These are phyloP conservation scores for Tenthredo notha DNA, from an alignment of 2,888 invertebrate species.

Conservation along the genomic window DNA sequence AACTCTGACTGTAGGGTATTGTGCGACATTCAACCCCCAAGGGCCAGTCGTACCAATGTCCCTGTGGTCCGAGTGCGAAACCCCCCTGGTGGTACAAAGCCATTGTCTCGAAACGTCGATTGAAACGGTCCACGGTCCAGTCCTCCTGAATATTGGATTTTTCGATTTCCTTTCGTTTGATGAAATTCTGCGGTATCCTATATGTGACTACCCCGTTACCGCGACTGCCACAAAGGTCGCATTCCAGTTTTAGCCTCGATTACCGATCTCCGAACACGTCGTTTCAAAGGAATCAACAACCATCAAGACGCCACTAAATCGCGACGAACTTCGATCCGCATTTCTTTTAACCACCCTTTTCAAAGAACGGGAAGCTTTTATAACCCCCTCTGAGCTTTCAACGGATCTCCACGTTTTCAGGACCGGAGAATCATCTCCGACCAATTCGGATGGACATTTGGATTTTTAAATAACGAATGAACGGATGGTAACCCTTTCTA, in stretches of 20 bases:
- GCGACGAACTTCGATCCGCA: neutral
- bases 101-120: conserved; percentile 51
- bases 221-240: conserved; percentile 27
- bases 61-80: conserved; percentile 2
- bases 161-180: conserved; percentile 54
- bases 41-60: neutral
- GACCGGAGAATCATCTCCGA: too few relatives aligned
- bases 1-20: neutral
- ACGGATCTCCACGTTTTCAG: too few relatives aligned
- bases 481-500: too few relatives aligned
- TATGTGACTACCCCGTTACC: conserved; percentile 8
- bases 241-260: conserved; percentile 28
- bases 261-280: conserved; percentile 18
- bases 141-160: conserved; percentile 55
- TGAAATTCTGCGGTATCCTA: conserved; percentile 53
- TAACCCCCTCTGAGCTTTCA: too few relatives aligned
- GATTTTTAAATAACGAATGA: too few relatives aligned
- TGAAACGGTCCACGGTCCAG: conserved; percentile 29
- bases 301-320: neutral
- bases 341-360: neutral
- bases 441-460: too few relatives aligned
- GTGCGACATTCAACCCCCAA: neutral
- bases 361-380: too few relatives aligned
- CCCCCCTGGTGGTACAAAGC: conserved; percentile 12
- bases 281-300: neutral